These are phyloP conservation scores for Mastigias papua DNA, from an alignment of 30 jellyfish, hydroid and myxozoan species.

Conservation along the genomic window DNA sequence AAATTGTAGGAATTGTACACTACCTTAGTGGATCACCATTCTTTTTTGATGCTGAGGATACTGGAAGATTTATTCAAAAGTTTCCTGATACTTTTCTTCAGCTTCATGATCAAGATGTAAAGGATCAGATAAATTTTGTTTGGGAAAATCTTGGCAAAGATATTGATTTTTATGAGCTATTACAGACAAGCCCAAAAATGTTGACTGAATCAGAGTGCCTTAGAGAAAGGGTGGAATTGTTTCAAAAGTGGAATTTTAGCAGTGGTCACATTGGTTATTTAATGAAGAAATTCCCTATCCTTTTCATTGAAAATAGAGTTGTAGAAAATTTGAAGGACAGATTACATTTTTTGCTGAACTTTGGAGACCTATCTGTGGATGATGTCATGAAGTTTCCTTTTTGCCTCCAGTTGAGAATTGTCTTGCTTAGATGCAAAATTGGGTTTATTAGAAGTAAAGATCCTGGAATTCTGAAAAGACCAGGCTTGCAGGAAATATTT, in stretches of 20 bases:
- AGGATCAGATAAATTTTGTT: background rate
- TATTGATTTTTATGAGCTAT: slow-evolving; percentile 40
- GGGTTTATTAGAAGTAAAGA: slow-evolving; percentile 38
- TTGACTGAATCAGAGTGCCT: slow-evolving; percentile 30
- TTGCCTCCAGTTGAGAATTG: slow-evolving; percentile 61
- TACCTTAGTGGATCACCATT: slow-evolving; percentile 50
- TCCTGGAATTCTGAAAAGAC: slow-evolving; percentile 25
- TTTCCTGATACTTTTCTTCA: slow-evolving; percentile 38
- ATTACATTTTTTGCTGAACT: slow-evolving; percentile 36
- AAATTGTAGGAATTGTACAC: slow-evolving; percentile 6
- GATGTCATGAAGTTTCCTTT: slow-evolving; percentile 63
- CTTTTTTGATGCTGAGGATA: slow-evolving; percentile 57
- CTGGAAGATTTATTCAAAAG: slow-evolving; percentile 46
- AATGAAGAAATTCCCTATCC: slow-evolving; percentile 55
- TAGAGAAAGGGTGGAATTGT: slow-evolving; percentile 26
- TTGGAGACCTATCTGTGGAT: slow-evolving; percentile 10
- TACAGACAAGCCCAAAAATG: slow-evolving; percentile 64
- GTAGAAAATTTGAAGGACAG: slow-evolving; percentile 64
- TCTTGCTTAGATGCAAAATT: slow-evolving; percentile 47
- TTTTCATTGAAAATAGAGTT: slow-evolving; percentile 58
- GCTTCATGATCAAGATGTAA: slow-evolving; percentile 31
- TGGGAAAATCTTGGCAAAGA: slow-evolving; percentile 33
- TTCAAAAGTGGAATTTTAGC: slow-evolving; percentile 35
- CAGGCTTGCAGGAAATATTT: slow-evolving; percentile 32
- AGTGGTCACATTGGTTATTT: slow-evolving; percentile 20